phyloP scores from a whole-genome alignment of 2,113 vertebrate species.

The Dendropsophus ebraccatus region DNA sequence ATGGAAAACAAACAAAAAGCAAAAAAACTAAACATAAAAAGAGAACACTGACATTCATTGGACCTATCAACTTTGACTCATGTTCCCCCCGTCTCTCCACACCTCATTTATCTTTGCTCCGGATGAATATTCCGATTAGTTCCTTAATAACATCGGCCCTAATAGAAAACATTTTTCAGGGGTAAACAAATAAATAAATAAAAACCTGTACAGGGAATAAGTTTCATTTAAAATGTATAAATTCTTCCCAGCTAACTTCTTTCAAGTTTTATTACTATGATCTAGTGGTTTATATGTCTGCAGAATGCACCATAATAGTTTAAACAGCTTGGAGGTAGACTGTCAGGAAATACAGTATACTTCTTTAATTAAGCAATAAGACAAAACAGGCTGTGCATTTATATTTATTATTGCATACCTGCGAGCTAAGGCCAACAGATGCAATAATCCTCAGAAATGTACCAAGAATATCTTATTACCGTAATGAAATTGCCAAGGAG shows the following conservation, averaged over 20 bases:
- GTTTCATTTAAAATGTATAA: slow-evolving; percentile 54
- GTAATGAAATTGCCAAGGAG: slow-evolving; percentile 54
- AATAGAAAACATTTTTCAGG: slow-evolving; percentile 55
- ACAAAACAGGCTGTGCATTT: slow-evolving; percentile 55
- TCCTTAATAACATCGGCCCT: slow-evolving; percentile 48
- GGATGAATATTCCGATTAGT: slow-evolving; percentile 40
- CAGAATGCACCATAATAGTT: slow-evolving; percentile 52
- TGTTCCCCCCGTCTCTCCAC: slow-evolving; percentile 13
- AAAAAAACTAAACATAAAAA: not conserved
- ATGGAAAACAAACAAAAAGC: not conserved
- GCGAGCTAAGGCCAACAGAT: slow-evolving; percentile 47
- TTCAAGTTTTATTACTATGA: slow-evolving; percentile 54
- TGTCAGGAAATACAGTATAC: slow-evolving; percentile 37
- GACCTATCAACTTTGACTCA: slow-evolving; percentile 28
- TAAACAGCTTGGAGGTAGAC: slow-evolving; percentile 55
- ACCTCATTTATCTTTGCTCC: slow-evolving; percentile 23
- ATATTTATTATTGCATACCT: slow-evolving; percentile 52
- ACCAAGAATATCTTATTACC: slow-evolving; percentile 41
- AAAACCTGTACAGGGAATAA: slow-evolving; percentile 49
- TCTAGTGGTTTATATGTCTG: slow-evolving; percentile 47
- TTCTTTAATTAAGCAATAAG: slow-evolving; percentile 59
- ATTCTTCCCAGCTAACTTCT: slow-evolving; percentile 56
- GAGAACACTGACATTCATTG: not conserved
- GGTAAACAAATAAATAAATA: not conserved
- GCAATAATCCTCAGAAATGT: slow-evolving; percentile 53